phyloP scores from a whole-genome alignment of 1,140 invertebrate species.

The Caenorhabditis latens region DNA sequence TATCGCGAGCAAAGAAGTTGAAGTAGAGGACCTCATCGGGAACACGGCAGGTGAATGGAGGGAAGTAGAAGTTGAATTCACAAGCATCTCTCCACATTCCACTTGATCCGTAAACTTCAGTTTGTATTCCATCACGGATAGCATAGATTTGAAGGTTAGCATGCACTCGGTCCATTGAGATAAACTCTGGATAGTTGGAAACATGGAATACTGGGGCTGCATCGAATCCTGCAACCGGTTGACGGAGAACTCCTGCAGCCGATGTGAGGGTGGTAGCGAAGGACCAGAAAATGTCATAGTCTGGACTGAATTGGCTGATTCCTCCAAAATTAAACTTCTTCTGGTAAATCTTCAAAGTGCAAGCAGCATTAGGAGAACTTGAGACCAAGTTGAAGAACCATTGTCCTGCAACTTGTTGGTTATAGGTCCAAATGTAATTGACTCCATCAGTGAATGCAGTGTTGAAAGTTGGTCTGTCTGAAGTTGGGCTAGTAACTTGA shows the following conservation, averaged over 20 bases:
- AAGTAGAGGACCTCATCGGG: conserved; percentile 67
- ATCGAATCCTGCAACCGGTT: conserved; percentile 60
- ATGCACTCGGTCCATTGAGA: conserved; percentile 49
- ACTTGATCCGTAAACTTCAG: conserved; percentile 67
- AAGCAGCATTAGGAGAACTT: conserved; percentile 37
- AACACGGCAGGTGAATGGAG: conserved; percentile 64
- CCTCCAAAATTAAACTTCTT: conserved; percentile 51
- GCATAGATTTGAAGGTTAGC: conserved; percentile 68
- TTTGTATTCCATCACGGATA: conserved; percentile 54
- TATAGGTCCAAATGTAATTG: conserved; percentile 61
- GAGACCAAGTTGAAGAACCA: conserved; percentile 57
- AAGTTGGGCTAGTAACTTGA: conserved; percentile 45
- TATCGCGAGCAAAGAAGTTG: conserved; percentile 67
- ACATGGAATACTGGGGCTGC: conserved; percentile 63
- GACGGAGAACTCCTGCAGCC: conserved; percentile 55
- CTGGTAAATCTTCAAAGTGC: conserved; percentile 64
- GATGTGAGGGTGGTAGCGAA: conserved; percentile 49
- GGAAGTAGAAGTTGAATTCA: conserved; percentile 68
- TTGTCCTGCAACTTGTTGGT: conserved; percentile 47
- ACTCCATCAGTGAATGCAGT: conserved; percentile 53
- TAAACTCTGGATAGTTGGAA: conserved; percentile 55
- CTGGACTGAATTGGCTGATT: neutral
- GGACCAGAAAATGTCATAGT: conserved; percentile 66
- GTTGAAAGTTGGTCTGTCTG: conserved; percentile 4
- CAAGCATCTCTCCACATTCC: conserved; percentile 69